Evolutionary conservation across 2,888 invertebrate genomes (phyloP).

Genomic region (Melipona bicolor): DNA sequence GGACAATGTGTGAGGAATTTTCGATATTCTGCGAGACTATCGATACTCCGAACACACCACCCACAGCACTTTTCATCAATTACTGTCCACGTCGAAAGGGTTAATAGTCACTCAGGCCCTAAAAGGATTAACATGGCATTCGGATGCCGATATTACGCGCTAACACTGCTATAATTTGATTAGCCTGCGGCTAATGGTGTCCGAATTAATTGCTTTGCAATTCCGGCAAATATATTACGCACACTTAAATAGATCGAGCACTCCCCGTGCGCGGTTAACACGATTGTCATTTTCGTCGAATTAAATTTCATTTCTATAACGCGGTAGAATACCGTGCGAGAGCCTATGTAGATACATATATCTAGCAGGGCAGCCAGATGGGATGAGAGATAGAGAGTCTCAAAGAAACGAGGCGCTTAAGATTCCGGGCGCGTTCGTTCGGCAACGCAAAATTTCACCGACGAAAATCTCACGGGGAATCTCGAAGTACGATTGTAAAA

Average conservation of each 20-base stretch:
- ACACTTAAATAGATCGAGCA: neutral
- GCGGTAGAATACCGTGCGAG: no score
- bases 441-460: constrained; percentile 7
- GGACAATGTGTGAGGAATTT: neutral
- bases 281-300: neutral
- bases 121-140: constrained; percentile 40
- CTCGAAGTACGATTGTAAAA: constrained; percentile 43
- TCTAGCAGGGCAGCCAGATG: no score
- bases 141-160: constrained; percentile 19
- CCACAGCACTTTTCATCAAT: constrained; percentile 45
- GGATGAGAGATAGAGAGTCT: neutral
- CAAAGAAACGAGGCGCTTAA: neutral
- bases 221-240: neutral
- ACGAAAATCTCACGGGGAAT: constrained; percentile 26
- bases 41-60: neutral
- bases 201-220: constrained; percentile 7
- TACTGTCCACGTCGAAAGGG: constrained; percentile 18
- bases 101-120: constrained; percentile 32
- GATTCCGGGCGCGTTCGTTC: neutral
- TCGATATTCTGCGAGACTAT: constrained; percentile 11
- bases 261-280: neutral
- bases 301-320: neutral
- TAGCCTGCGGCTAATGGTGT: constrained; percentile 21
- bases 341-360: neutral
- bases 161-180: constrained; percentile 30